Evolutionary conservation across 64 coral and sea anemone species (phyloP), one percentile per base, ranked within the genome.

Genomic region (Orbicella faveolata): DNA sequence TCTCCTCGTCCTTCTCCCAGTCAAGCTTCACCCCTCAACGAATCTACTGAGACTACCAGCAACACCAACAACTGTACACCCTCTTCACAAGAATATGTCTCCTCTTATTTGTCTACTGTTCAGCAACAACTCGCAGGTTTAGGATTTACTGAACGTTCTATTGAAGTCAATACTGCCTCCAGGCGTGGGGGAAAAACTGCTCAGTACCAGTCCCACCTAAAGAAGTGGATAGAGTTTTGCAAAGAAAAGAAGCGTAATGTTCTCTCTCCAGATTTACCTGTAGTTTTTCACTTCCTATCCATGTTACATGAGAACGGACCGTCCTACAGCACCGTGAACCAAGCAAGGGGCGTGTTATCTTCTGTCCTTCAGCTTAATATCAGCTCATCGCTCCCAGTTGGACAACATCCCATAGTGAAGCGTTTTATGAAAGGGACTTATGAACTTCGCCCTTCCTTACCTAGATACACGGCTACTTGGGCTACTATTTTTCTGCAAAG

Each of bases 81-180:
- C 30, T 30, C 30, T 30, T 30, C 30, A 30, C 30, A 30, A 30
- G 30, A 30, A 30, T 0, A 30, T 92, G 51, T 36, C 8, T 8
- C 80, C 86, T 63, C 81, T 92, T 74, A 30, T 92, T 16, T 92
- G 90, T 75, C n/a, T 89, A 75, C 0, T 79, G 74, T 89, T 53
- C 34, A 59, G 87, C 23, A 89, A 61, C 55, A 79, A 57, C 74
- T 89, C 23, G n/a, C 9, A 63, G 15, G 75, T 15, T 0, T 79
- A 37, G 75, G 75, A 15, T 64, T 75, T 36, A 53, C 87, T 36
- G 75, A 61, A 34, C 75, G 75, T 26, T 26, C 87, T 21, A 79
- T 79, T 1, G 36, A 79, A 23, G 26, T 53, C 70, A 81, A 81
- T n/a, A 90, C 36, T 52, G 12, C 76, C 17, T 79, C 88, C 35